phyloP scores from a whole-genome alignment of 2,113 vertebrate genomes.

The Colaptes auratus region DNA sequence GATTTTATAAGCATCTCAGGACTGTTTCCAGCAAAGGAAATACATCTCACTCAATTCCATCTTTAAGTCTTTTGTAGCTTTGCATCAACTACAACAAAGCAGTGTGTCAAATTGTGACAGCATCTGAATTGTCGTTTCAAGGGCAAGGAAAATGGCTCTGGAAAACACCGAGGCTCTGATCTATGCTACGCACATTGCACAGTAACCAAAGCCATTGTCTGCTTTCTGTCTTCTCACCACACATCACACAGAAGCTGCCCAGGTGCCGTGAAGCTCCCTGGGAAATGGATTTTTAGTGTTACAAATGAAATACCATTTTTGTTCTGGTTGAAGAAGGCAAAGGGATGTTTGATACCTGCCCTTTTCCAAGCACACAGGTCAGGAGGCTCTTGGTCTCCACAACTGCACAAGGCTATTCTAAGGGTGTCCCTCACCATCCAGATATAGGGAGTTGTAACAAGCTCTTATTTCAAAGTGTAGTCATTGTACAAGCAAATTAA shows the following conservation, averaged over 20 bases:
- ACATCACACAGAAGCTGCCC: neutral
- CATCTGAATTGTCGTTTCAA: neutral
- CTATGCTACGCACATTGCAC: neutral
- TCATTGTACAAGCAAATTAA: constrained; percentile 4
- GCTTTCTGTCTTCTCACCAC: neutral
- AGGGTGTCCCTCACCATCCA: neutral
- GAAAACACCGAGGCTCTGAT: neutral
- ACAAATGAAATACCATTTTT: neutral
- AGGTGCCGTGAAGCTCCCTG: neutral
- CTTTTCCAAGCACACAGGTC: neutral
- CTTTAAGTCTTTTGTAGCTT: neutral
- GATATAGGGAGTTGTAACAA: neutral
- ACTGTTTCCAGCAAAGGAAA: neutral
- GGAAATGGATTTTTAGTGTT: neutral
- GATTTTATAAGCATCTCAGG: neutral
- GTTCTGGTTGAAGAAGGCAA: neutral
- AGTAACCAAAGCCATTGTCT: neutral
- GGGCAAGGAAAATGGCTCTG: neutral
- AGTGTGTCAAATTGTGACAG: neutral
- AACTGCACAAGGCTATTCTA: neutral
- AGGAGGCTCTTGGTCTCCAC: neutral
- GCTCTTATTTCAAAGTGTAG: neutral
- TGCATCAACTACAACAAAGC: neutral
- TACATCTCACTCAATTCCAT: neutral
- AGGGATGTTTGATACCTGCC: neutral